Conservation (phyloP, 1,140 invertebrate species). For the Bursaphelenchus mucronatus region DNA sequence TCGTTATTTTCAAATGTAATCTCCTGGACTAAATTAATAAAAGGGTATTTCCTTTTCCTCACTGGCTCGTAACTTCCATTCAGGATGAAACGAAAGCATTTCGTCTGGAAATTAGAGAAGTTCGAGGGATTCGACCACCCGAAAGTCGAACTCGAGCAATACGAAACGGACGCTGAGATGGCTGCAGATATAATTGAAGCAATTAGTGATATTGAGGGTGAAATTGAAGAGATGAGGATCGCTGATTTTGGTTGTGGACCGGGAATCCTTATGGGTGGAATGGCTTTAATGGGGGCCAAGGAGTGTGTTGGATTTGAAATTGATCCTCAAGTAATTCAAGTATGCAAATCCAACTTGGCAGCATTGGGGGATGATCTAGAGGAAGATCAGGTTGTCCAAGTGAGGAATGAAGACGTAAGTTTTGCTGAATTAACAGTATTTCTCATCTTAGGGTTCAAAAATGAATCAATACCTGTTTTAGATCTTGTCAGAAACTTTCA, state of each 20-base stretch:
- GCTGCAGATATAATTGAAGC: constrained; percentile 9
- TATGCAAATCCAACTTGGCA: too few species aligned
- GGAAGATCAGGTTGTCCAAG: too few species aligned
- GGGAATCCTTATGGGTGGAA: constrained; percentile 15
- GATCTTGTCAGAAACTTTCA: too few species aligned
- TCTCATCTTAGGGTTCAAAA: too few species aligned
- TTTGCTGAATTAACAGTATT: too few species aligned
- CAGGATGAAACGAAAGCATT: constrained; percentile 18
- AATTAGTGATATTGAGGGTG: constrained; percentile 83
- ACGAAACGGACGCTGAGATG: constrained; percentile 14
- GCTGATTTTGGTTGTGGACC: constrained; percentile 59
- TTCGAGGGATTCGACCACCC: constrained; percentile 4
- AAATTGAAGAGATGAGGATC: constrained; percentile 93
- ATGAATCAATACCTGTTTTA: too few species aligned
- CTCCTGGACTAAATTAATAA: too few species aligned
- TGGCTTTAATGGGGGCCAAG: constrained; percentile 4
- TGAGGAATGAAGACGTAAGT: too few species aligned
- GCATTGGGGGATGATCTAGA: too few species aligned
- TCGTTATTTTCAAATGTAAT: too few species aligned
- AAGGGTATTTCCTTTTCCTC: too few species aligned
- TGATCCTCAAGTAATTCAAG: background rate
- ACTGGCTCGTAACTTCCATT: background rate
- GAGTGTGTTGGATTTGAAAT: constrained; percentile 12
- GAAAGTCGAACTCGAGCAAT: constrained; percentile 15
- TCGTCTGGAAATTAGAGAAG: constrained; percentile 14